Base-by-base conservation (phyloP, 2,888 invertebrate species). In the Hirtodrosophila trivittata region DNA sequence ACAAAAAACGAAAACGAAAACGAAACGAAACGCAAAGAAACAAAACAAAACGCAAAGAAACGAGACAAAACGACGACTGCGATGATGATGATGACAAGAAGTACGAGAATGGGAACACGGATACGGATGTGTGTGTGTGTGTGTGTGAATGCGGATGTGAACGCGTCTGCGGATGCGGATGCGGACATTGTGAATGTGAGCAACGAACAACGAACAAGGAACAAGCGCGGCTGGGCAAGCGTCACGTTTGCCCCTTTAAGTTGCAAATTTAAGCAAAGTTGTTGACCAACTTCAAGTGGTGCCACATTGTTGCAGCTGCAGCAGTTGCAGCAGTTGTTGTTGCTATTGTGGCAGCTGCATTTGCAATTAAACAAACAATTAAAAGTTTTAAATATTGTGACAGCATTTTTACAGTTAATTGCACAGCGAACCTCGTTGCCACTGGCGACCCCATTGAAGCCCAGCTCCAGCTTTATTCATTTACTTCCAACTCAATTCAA, bases 341-440 rank as follows among this genome's bases (percentile, higher is more conserved):
- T 42, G 35, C 32, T 30, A 30, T 14, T 49, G 71, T 28, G 47
- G 49, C 45, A 46, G 50, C 50, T 70, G 71, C 71, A 57, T 55
- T 77, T 66, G 77, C 71, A 74, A 73, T 82, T 86, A 73, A 73
- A 52, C 80, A 78, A 81, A 85, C 83, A 81, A 86, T 78, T 85
- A 83, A 86, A 78, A 86, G 54, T 81, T 86, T 78, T 65, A 73
- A 82, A 82, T 82, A 77, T 82, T 82, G 82, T 77, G 83, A 77
- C 77, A 82, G 78, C 83, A 63, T 72, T 77, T 77, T 82, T 57
- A 75, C 83, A 77, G 77, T 77, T 82, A 77, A 77, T 77, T 77
- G 78, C 75, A 62, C 75, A 63, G 16, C 60, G 47, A 56, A 62
- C 49, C 18, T 21, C 18, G 18, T 57, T 46, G 46, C 43, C 49